phyloP scores from a whole-genome alignment of 1,140 invertebrate species.

The Scaptodrosophila lebanonensis region DNA sequence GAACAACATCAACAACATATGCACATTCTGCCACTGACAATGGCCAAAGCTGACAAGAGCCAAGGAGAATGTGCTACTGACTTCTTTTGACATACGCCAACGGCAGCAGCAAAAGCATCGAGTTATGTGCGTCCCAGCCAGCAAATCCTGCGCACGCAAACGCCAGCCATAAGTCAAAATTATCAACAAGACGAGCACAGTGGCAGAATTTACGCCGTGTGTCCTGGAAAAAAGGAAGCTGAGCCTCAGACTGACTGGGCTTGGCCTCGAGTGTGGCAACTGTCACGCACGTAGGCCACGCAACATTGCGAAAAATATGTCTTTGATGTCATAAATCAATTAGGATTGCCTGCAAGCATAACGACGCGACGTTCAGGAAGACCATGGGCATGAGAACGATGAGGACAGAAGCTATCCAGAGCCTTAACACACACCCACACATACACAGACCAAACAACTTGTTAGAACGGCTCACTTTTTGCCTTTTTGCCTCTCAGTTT shows the following conservation, averaged over 20 bases:
- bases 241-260: constrained; percentile 7
- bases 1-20: too few species aligned
- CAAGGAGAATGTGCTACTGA: constrained; percentile 1
- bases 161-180: constrained; percentile 75
- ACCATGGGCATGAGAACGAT: constrained; percentile 4
- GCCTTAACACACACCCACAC: too few species aligned
- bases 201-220: constrained; percentile 27
- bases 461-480: constrained; percentile 26
- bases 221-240: constrained; percentile 6
- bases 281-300: constrained; percentile 76
- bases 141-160: constrained; percentile 63
- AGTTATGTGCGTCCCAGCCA: too few species aligned
- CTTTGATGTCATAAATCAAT: constrained; percentile 77
- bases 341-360: constrained; percentile 69
- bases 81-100: constrained; percentile 31
- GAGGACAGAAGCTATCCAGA: constrained; percentile 34
- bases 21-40: too few species aligned
- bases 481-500: background rate
- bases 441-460: constrained; percentile 70
- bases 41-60: constrained; percentile 6
- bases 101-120: constrained; percentile 3
- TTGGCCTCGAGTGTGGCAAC: constrained; percentile 31
- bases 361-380: constrained; percentile 8
- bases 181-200: constrained; percentile 67
- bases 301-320: constrained; percentile 77